Evolutionary conservation across 1,140 invertebrate species (phyloP).

Genomic region (Neuroterus valhalla): DNA sequence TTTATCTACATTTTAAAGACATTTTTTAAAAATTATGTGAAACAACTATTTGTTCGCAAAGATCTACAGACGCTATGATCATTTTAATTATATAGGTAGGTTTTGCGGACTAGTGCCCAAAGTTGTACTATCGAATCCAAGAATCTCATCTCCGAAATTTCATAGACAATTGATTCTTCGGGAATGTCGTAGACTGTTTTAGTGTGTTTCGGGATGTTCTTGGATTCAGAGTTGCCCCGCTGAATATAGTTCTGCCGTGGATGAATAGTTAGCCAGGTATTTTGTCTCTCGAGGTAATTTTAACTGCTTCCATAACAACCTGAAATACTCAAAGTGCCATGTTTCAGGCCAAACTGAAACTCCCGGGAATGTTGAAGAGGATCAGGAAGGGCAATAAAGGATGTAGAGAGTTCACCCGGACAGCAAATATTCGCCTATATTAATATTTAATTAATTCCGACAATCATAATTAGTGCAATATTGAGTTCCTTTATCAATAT

Average conservation of each 20-base stretch:
- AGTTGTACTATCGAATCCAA: too few species aligned
- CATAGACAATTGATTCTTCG: too few species aligned
- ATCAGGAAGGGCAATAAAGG: constrained; percentile 22
- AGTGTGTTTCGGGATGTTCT: too few species aligned
- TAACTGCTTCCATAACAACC: constrained; percentile 15
- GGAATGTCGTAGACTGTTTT: too few species aligned
- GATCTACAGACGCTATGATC: too few species aligned
- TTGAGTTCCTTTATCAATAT: not conserved
- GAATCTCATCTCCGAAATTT: too few species aligned
- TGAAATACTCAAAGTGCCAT: constrained; percentile 28
- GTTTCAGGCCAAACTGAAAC: constrained; percentile 27
- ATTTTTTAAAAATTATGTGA: too few species aligned
- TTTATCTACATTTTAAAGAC: too few species aligned
- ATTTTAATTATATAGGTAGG: too few species aligned
- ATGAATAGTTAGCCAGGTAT: constrained; percentile 16
- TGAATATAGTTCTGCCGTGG: constrained; percentile 19
- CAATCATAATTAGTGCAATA: not conserved
- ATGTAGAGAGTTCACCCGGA: constrained; percentile 15
- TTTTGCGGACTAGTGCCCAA: too few species aligned
- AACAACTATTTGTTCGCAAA: too few species aligned
- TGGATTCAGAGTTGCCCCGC: not conserved
- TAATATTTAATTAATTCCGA: constrained; percentile 27
- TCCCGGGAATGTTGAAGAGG: constrained; percentile 3
- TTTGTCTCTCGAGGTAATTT: constrained; percentile 23
- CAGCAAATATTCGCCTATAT: constrained; percentile 25